Conservation (phyloP, 2,113 vertebrate species). For the Coturnix japonica region DNA sequence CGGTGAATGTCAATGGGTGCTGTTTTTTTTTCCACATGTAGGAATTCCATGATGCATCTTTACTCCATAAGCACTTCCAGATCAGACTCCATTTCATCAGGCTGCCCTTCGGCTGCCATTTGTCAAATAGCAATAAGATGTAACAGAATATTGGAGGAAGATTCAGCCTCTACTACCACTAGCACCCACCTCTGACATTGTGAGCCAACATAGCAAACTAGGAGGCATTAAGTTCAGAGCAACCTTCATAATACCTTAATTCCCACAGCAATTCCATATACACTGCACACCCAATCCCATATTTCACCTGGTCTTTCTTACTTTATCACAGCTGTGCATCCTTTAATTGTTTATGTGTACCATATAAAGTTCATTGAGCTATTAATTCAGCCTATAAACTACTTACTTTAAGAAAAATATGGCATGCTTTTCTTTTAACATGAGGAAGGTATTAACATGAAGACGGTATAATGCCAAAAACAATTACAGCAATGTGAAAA, state of each 20-base stretch:
- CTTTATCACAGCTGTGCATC: neutral
- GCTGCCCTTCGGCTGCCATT: neutral
- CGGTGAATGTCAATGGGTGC: neutral
- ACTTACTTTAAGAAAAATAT: neutral
- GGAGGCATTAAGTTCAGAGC: neutral
- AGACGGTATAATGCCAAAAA: neutral
- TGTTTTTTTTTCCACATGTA: neutral
- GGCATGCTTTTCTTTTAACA: neutral
- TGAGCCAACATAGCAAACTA: neutral
- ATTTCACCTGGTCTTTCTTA: neutral
- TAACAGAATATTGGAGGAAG: neutral
- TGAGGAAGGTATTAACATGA: neutral
- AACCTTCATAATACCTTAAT: neutral
- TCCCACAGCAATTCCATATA: neutral
- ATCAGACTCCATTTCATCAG: no score
- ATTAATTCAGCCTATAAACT: neutral
- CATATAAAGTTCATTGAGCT: neutral
- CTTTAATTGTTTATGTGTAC: neutral
- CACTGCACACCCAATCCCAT: fast-evolving
- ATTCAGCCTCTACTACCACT: neutral
- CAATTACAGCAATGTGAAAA: neutral
- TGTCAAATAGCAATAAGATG: neutral
- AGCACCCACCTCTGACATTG: neutral
- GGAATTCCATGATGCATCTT: neutral
- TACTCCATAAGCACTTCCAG: neutral